Evolutionary conservation across 64 coral and sea anemone species (phyloP).

Genomic region (Stichodactyla mertensii): DNA sequence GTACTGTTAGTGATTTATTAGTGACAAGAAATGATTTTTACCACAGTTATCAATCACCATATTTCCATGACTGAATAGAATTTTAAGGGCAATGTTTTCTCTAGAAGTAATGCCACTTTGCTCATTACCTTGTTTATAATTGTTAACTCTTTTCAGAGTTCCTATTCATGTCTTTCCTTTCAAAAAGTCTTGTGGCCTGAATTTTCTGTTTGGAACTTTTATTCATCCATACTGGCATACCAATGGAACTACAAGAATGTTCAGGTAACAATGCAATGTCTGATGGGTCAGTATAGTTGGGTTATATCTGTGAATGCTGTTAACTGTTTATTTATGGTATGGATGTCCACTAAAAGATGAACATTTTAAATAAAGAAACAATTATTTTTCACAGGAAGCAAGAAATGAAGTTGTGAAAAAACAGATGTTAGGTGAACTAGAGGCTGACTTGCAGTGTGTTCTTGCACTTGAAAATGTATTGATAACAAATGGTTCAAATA

Average conservation of each 20-base stretch:
- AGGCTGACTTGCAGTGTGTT: conserved; percentile 80
- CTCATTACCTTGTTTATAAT: no score
- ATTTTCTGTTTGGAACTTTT: conserved; percentile 99
- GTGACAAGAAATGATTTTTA: no score
- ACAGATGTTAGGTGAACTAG: conserved; percentile 42
- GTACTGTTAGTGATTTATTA: conserved; percentile 19
- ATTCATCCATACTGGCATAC: conserved; percentile 71
- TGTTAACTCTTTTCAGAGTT: conserved; percentile 58
- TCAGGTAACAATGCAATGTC: conserved; percentile 25
- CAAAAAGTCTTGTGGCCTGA: conserved; percentile 93
- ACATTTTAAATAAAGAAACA: no score
- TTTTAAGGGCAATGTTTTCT: no score
- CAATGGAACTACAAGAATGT: conserved; percentile 86
- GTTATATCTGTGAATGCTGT: neutral
- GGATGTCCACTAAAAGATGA: no score
- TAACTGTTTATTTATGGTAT: no score
- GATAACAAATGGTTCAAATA: conserved; percentile 17
- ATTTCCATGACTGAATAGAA: no score
- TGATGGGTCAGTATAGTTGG: neutral
- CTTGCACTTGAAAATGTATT: conserved; percentile 18
- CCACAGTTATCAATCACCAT: no score
- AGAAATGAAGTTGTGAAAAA: conserved; percentile 32
- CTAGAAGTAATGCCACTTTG: no score
- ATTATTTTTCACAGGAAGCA: conserved; percentile 27
- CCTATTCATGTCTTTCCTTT: conserved; percentile 79